Conservation (phyloP, 2,888 invertebrate genomes). For the Cheilosia vernalis region DNA sequence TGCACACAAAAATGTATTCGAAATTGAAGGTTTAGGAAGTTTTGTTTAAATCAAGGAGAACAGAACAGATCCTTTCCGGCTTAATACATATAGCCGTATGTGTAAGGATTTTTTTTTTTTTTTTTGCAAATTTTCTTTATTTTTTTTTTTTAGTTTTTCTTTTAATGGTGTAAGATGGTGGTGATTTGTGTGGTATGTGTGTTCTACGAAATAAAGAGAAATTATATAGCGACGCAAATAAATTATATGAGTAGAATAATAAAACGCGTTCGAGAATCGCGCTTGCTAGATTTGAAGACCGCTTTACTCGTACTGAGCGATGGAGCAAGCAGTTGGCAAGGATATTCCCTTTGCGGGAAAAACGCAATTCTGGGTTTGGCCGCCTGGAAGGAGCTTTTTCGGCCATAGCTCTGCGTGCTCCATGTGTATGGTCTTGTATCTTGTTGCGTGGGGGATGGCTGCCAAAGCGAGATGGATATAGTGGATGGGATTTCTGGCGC, state of each 20-base stretch:
- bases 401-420: constrained; percentile 14
- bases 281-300: constrained; percentile 84
- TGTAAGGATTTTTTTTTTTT: constrained; percentile 35
- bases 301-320: constrained; percentile 83
- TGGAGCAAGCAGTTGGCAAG: constrained; percentile 76
- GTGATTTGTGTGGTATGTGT: constrained; percentile 76
- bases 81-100: constrained; percentile 50
- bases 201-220: constrained; percentile 83
- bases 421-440: constrained; percentile 25
- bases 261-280: constrained; percentile 84
- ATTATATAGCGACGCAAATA: constrained; percentile 84
- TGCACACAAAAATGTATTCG: constrained; percentile 36
- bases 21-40: constrained; percentile 38
- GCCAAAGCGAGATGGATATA: constrained; percentile 25
- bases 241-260: constrained; percentile 84
- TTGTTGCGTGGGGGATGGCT: constrained; percentile 32
- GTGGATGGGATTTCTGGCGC: constrained; percentile 18
- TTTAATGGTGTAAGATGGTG: constrained; percentile 49
- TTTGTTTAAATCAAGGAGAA: constrained; percentile 44
- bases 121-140: constrained; percentile 18
- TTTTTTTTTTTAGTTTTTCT: constrained; percentile 32
- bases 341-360: constrained; percentile 45
- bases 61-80: constrained; percentile 46
- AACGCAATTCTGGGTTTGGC: constrained; percentile 52
- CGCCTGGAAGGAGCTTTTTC: constrained; percentile 62